Evolutionary conservation across 2,888 invertebrate species (phyloP).

Genomic region (Netelia inedita): DNA sequence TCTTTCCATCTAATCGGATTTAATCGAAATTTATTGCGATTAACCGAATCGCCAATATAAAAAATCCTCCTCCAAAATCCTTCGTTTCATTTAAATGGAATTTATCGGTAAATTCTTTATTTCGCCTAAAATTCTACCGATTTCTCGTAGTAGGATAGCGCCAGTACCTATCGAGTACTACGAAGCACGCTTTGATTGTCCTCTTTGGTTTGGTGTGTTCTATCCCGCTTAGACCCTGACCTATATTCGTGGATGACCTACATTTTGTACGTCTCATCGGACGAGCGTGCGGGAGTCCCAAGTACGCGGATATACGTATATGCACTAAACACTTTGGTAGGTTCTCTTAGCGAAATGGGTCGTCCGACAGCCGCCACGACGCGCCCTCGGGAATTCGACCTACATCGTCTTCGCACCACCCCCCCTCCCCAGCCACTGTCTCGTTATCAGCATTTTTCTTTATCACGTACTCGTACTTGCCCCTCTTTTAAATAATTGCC

Average conservation of each 20-base stretch:
- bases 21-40: no score
- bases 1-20: no score
- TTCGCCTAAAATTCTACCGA: background rate
- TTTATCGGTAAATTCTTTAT: no score
- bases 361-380: conserved; percentile 29
- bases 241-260: conserved; percentile 80
- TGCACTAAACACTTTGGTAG: conserved; percentile 13
- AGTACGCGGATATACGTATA: conserved; percentile 32
- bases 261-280: conserved; percentile 66
- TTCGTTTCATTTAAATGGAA: no score
- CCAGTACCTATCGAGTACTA: background rate
- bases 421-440: background rate
- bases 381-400: conserved; percentile 75
- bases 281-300: conserved; percentile 39
- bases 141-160: conserved; percentile 23
- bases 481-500: conserved; percentile 12
- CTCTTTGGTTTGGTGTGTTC: conserved; percentile 54
- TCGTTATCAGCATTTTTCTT: conserved; percentile 9
- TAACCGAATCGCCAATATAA: no score
- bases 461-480: background rate
- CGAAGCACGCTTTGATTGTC: conserved; percentile 63
- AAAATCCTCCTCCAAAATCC: no score
- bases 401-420: conserved; percentile 67
- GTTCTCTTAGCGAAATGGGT: conserved; percentile 67
- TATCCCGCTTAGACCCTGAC: conserved; percentile 79